Percentiles rank a stretch among this genome's conserved stretches.
Conservation (phyloP, 2,888 invertebrate species). For the Drosophila macrothrix region DNA sequence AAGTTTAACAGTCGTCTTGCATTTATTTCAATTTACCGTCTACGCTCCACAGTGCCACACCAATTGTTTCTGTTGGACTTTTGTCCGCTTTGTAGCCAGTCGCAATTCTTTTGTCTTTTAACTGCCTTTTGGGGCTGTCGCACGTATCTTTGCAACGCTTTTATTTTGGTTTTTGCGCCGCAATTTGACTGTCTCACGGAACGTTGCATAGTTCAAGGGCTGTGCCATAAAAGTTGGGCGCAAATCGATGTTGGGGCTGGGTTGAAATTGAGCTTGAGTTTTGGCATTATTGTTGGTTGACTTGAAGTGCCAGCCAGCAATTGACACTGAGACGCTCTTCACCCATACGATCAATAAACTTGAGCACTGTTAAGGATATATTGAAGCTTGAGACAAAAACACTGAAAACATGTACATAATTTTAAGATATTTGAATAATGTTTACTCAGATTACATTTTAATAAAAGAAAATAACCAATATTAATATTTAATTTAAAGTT, state of each 20-base stretch:
- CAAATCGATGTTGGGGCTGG: neutral
- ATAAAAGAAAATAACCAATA: neutral
- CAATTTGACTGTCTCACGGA: conserved; percentile 67
- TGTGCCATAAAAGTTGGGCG: conserved; percentile 10
- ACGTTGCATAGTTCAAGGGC: conserved; percentile 39
- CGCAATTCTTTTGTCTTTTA: conserved; percentile 76
- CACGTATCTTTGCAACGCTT: conserved; percentile 48
- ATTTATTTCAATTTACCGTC: conserved; percentile 79
- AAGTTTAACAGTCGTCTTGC: conserved; percentile 79
- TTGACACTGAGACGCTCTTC: conserved; percentile 35
- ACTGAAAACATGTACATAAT: neutral
- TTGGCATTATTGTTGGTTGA: conserved; percentile 16
- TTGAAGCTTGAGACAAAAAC: neutral
- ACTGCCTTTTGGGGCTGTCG: conserved; percentile 67
- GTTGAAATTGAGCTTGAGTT: conserved; percentile 6
- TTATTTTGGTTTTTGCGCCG: conserved; percentile 15
- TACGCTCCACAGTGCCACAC: conserved; percentile 28
- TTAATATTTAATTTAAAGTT: neutral
- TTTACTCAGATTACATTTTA: neutral
- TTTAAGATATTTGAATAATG: neutral
- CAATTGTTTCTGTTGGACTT: conserved; percentile 27
- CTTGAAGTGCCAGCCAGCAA: conserved; percentile 29
- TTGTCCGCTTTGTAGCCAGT: conserved; percentile 42
- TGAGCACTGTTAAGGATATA: neutral
- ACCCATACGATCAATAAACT: conserved; percentile 34